Conservation (phyloP, 2,113 vertebrate species). For the Electrona antarctica region DNA sequence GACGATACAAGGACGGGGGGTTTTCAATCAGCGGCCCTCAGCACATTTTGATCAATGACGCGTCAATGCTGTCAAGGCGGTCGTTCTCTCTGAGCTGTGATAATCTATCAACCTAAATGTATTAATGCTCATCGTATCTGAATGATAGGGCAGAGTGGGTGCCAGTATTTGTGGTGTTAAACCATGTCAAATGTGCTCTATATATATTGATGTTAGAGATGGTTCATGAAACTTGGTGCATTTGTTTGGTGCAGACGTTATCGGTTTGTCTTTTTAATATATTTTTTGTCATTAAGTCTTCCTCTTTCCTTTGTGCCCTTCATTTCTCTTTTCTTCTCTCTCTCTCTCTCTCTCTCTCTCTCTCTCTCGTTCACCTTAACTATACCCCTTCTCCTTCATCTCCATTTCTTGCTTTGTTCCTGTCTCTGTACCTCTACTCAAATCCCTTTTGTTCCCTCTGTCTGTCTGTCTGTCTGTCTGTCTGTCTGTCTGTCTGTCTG, state of each 20-base stretch:
- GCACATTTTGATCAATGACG: constrained; percentile 59
- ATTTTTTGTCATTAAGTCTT: not conserved
- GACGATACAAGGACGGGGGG: constrained; percentile 51
- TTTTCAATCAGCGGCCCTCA: constrained; percentile 48
- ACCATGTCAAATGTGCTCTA: no score
- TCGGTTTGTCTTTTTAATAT: not conserved
- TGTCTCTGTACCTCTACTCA: no score
- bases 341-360: not conserved
- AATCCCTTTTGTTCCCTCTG: not conserved
- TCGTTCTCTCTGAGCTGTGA: constrained; percentile 53
- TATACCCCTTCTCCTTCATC: no score
- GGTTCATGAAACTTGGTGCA: not conserved
- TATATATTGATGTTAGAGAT: no score
- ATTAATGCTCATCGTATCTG: constrained; percentile 30
- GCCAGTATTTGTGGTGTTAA: not conserved
- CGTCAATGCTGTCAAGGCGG: constrained; percentile 54
- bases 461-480: not conserved
- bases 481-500: constrained; percentile 2
- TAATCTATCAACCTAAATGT: constrained; percentile 17
- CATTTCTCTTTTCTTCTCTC: constrained; percentile 3
- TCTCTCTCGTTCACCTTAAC: not conserved
- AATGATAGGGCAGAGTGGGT: not conserved
- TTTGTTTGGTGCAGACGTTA: not conserved
- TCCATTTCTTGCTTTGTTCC: no score
- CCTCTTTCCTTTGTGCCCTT: not conserved